Evolutionary conservation across 2,113 vertebrate genomes (phyloP), one percentile per base, ranked within the genome.

Genomic region (Xenopus borealis): DNA sequence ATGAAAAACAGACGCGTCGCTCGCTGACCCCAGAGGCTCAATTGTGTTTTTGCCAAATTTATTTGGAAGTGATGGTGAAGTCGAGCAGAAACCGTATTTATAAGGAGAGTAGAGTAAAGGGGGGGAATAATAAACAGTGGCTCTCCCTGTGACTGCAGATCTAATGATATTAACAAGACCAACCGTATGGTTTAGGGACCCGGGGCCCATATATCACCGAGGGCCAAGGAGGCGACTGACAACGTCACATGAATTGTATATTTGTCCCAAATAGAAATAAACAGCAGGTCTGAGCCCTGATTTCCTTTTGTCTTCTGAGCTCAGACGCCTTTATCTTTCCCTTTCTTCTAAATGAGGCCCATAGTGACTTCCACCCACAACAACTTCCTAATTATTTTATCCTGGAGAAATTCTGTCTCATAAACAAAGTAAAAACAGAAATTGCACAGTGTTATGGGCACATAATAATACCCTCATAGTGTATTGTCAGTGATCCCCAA

Each of bases 51-150:
- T 85, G 91, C 92, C 92, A 95, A 96, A 98, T 97, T 95, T 96
- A 97, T 98, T 97, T 97, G 94, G 92, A 97, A 98, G 94, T 97
- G 97, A 98, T 96, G 97, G 95, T 92, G 80, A 80, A 90, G 86
- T 90, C 90, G 85, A 78, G 85, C 88, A 94, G 92, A 93, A 91
- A 92, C 92, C 94, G 95, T 97, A 94, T 95, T 95, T 93, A 88
- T 86, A 91, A 94, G 90, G 6, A 16, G 16, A 61, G 27, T n/a
- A 47, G 13, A 17, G 23, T 13, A 92, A 93, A 87, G 89, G 82
- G 85, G 88, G 89, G 88, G 88, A 93, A 91, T 91, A 90, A 93
- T 92, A 90, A 92, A 92, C 90, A 90, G 90, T 83, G 89, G 90
- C 85, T 88, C 89, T 90, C 91, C 92, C 89, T 81, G 76, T 86